phyloP scores from a whole-genome alignment of 2,888 invertebrate species.

The Cerceris ruficornis region DNA sequence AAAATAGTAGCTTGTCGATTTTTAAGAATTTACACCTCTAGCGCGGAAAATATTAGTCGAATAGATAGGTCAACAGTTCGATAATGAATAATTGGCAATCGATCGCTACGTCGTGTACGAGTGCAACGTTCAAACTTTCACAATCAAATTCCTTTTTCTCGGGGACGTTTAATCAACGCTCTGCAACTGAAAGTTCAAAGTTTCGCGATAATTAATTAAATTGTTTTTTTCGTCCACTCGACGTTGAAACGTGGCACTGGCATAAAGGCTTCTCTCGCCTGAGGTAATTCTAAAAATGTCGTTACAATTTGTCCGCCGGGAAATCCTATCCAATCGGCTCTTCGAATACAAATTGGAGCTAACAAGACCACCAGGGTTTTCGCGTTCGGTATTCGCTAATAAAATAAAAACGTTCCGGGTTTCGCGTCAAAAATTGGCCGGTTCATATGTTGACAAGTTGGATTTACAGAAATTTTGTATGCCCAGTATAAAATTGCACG shows the following conservation, averaged over 20 bases:
- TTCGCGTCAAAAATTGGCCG: not conserved
- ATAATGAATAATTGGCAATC: constrained; percentile 19
- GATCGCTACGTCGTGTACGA: constrained; percentile 6
- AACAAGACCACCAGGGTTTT: not conserved
- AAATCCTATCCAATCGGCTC: not conserved
- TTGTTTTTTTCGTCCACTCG: constrained; percentile 11
- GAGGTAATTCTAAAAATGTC: constrained; percentile 23
- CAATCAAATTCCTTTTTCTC: constrained; percentile 25
- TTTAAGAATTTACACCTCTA: not conserved
- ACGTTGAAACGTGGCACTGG: constrained; percentile 4
- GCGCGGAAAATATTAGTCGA: not conserved
- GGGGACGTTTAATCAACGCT: constrained; percentile 42
- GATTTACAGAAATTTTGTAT: not conserved
- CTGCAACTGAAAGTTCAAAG: constrained; percentile 8
- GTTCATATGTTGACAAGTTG: not conserved
- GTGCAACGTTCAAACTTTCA: constrained; percentile 27
- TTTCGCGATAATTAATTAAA: constrained; percentile 41
- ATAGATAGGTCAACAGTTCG: constrained; percentile 1
- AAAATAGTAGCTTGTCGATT: not conserved
- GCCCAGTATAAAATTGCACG: not conserved
- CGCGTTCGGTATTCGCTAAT: not conserved
- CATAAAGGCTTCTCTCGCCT: constrained; percentile 4
- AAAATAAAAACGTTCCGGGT: not conserved
- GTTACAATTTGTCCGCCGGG: not conserved
- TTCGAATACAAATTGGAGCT: not conserved